phyloP scores from a whole-genome alignment of 2,113 vertebrate genomes.

The Catagonus wagneri region DNA sequence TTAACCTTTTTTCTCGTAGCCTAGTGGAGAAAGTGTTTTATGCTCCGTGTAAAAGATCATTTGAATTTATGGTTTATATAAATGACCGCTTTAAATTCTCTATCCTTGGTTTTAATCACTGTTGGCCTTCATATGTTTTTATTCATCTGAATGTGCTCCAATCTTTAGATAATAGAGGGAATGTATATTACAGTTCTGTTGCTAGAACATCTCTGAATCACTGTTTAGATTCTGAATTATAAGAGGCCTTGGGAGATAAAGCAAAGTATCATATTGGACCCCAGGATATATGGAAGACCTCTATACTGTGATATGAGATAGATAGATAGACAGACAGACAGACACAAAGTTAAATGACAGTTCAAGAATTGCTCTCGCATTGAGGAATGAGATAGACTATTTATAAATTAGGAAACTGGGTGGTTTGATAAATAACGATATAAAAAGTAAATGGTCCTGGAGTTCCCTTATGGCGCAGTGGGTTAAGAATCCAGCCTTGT shows the following conservation, averaged over 20 bases:
- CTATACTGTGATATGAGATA: background rate
- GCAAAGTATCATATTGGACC: background rate
- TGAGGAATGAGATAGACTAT: background rate
- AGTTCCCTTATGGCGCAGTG: no score
- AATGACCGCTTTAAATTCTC: background rate
- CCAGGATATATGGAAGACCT: background rate
- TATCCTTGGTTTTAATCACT: slow-evolving; percentile 29
- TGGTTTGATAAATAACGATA: slow-evolving; percentile 38
- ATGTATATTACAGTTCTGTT: background rate
- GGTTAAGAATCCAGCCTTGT: no score
- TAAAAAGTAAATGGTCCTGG: background rate
- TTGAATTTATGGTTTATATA: background rate
- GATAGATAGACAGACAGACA: background rate
- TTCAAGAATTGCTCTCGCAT: slow-evolving; percentile 29
- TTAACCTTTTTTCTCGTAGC: background rate
- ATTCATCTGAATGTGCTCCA: background rate
- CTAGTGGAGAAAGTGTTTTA: slow-evolving; percentile 44
- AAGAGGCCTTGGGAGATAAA: background rate
- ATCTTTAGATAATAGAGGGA: background rate
- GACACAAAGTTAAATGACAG: slow-evolving; percentile 12
- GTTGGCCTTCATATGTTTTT: background rate
- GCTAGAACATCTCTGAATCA: background rate
- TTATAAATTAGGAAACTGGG: slow-evolving; percentile 6
- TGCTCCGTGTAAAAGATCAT: background rate
- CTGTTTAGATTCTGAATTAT: slow-evolving; percentile 12